Percentiles rank a stretch among this genome's conserved stretches.
These are phyloP conservation scores for Parazoanthus darwini DNA, from an alignment of 92 coral and sea anemone species.

Conservation along the genomic window DNA sequence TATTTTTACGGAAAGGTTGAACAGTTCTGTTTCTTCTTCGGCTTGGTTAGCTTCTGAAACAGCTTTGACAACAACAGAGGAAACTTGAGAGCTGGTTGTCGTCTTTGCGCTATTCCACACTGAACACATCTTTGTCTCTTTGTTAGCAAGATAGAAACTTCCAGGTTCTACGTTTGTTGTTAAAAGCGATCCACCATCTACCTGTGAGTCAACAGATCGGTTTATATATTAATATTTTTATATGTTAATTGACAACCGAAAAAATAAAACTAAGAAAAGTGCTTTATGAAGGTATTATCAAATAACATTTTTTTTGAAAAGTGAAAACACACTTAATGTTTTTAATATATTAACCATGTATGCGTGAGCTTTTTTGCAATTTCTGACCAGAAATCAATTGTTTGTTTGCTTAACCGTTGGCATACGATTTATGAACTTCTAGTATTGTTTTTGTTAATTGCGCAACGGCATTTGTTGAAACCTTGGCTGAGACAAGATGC, in stretches of 20 bases:
- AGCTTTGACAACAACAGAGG: neutral
- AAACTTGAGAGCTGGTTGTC: neutral
- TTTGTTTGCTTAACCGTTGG: no score
- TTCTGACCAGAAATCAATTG: no score
- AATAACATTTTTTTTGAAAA: no score
- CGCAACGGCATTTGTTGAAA: no score
- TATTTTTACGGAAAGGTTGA: neutral
- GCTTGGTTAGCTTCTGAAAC: neutral
- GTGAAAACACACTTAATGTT: no score
- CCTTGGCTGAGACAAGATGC: no score
- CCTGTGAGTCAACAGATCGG: neutral
- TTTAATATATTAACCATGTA: no score
- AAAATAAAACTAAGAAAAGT: neutral
- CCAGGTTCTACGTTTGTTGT: neutral
- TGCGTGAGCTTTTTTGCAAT: no score
- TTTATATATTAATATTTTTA: neutral
- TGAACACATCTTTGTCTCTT: neutral
- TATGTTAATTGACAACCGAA: neutral
- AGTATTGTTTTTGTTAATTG: no score
- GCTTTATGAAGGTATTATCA: neutral
- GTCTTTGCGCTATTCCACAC: neutral
- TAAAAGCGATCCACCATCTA: neutral
- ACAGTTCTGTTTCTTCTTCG: constrained; percentile 13
- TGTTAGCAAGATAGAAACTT: neutral
- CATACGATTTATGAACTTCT: no score